Percentiles rank a stretch among this genome's conserved stretches.
phyloP scores from a whole-genome alignment of 2,113 vertebrate species.

The Rhegmatorhina hoffmannsi region DNA sequence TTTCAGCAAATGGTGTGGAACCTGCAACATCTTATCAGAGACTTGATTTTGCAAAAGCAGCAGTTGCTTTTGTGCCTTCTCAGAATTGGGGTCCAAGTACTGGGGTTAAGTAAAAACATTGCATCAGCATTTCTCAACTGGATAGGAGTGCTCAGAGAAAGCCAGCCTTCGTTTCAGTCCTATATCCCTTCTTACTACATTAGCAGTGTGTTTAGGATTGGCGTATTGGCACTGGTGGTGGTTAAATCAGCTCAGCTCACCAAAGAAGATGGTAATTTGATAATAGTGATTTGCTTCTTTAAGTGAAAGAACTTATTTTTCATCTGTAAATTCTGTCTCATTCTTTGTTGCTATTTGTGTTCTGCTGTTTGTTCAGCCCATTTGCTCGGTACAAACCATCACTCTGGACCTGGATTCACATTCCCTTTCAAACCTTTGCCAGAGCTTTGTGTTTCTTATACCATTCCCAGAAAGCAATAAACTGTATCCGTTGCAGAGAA shows the following conservation, averaged over 20 bases:
- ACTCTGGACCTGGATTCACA: background rate
- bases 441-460: background rate
- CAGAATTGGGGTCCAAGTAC: background rate
- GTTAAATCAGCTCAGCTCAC: background rate
- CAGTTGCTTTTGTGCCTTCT: background rate
- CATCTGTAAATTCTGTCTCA: background rate
- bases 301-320: background rate
- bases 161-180: background rate
- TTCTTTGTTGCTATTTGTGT: background rate
- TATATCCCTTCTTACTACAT: background rate
- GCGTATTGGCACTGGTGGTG: background rate
- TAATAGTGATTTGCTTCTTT: background rate
- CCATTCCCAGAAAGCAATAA: background rate
- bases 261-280: background rate
- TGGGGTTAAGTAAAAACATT: background rate
- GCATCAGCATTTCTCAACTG: background rate
- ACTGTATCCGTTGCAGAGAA: background rate
- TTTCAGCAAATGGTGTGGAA: background rate
- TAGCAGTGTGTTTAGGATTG: background rate
- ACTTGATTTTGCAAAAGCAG: background rate
- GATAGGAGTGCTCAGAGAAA: background rate
- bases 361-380: background rate
- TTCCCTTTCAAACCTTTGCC: background rate
- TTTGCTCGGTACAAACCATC: background rate
- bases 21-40: conserved; percentile 19